phyloP scores from a whole-genome alignment of 2,888 invertebrate genomes.

The Cynaeus angustus region DNA sequence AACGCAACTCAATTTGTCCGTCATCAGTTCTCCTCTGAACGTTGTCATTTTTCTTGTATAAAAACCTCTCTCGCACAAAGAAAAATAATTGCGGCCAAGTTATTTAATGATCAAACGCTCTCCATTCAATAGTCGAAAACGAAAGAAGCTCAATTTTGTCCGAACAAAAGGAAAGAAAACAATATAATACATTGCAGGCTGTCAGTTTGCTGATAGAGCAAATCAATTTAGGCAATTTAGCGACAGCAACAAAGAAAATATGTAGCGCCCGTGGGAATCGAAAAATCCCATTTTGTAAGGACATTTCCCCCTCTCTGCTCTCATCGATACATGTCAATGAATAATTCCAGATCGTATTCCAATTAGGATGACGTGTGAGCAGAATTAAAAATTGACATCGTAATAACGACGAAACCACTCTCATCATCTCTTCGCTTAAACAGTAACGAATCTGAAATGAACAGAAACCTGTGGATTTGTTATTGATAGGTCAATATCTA shows the following conservation, averaged over 20 bases:
- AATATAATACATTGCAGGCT: constrained; percentile 64
- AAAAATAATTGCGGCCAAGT: constrained; percentile 58
- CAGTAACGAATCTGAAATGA: constrained; percentile 50
- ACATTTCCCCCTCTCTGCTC: background rate
- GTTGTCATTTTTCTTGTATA: constrained; percentile 34
- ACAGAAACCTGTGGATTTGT: constrained; percentile 54
- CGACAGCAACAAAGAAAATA: constrained; percentile 46
- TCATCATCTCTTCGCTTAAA: constrained; percentile 47
- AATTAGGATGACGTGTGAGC: constrained; percentile 45
- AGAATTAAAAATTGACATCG: constrained; percentile 50
- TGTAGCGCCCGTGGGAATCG: constrained; percentile 38
- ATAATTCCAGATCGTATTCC: constrained; percentile 44
- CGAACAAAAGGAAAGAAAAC: constrained; percentile 64
- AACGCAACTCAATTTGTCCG: constrained; percentile 11
- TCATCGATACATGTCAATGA: constrained; percentile 32
- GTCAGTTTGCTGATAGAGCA: constrained; percentile 62
- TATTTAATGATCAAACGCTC: constrained; percentile 58
- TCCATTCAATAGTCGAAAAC: constrained; percentile 53
- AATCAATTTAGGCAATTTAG: constrained; percentile 63
- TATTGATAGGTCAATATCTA: constrained; percentile 56
- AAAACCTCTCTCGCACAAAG: constrained; percentile 29
- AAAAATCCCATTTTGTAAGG: constrained; percentile 9
- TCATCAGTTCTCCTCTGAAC: background rate
- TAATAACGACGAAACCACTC: constrained; percentile 44
- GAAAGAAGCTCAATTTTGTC: constrained; percentile 61